Evolutionary conservation across 2,113 vertebrate species (phyloP), one percentile per base, ranked within the genome.

Genomic region (Cyanoramphus novaezelandiae): DNA sequence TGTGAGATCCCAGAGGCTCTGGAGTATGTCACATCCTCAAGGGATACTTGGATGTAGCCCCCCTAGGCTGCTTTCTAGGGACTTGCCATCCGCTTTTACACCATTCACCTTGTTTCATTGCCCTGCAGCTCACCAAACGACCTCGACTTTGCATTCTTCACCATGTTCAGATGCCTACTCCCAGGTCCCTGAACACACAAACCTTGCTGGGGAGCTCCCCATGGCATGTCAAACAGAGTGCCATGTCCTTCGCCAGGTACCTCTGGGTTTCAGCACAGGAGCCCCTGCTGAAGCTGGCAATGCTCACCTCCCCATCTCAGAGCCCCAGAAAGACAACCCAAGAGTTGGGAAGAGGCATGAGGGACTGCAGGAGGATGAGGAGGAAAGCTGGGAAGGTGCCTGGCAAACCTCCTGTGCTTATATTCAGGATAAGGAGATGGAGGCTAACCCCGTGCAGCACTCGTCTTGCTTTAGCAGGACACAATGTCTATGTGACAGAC

Each of bases 181-280:
- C 18, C 0, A 0, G 29, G 8, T 25, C 10, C 59, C 59, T 37
- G 8, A 41, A 46, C 18, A 29, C 17, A 17, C 28, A 5, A 39
- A n/a, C 25, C 24, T 12, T 23, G 28, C 20, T 0, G 0, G 28
- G 12, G 27, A 77, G 27, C 11, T 86, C 69, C n/a, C 16, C 12
- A 13, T 2, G 20, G 55, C 6, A 7, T 12, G 1, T 24, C 31
- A 25, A 47, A 29, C 1, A 1, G 13, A 21, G 27, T 3, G 29
- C 11, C 33, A 12, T 0, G 0, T 49, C 41, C 41, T 77, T 49
- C n/a, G 23, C 17, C 44, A 47, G 17, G 10, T 28, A 29, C 44
- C n/a, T 29, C 50, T 0, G 2, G 13, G 5, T 37, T 60, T 37
- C 44, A 60, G 59, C 3, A 4, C 16, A 21, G 71, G 11, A 37